phyloP scores from a whole-genome alignment of 1,140 invertebrate genomes.

The Drosophila persimilis region DNA sequence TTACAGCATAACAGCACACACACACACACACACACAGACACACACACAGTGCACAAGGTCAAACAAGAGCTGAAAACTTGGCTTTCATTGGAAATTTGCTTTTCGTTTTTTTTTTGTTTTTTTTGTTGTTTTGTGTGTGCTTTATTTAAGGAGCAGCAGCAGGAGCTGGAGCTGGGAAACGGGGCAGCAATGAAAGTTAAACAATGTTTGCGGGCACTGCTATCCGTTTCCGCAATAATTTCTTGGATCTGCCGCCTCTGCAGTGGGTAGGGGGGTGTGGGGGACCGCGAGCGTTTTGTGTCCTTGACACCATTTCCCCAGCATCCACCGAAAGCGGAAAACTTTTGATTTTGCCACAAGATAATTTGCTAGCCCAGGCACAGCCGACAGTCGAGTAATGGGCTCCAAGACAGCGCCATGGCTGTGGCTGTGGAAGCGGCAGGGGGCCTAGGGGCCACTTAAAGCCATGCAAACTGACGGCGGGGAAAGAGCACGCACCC shows the following conservation, averaged over 20 bases:
- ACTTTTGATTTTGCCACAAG: conserved; percentile 72
- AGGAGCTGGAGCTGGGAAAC: conserved; percentile 1
- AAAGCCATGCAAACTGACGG: conserved; percentile 70
- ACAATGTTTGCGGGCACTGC: conserved; percentile 68
- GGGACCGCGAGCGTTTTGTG: conserved; percentile 37
- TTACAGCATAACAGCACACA: conserved; percentile 14
- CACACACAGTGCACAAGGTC: conserved; percentile 23
- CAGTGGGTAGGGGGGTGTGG: background rate
- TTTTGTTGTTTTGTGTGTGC: conserved; percentile 15
- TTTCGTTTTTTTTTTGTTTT: conserved; percentile 1
- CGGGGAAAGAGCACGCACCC: conserved; percentile 44
- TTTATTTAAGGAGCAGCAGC: conserved; percentile 28
- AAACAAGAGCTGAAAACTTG: conserved; percentile 29
- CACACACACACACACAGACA: conserved; percentile 2
- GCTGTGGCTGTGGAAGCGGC: background rate
- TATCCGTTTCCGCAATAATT: conserved; percentile 76
- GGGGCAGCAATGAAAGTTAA: conserved; percentile 66
- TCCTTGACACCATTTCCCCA: conserved; percentile 64
- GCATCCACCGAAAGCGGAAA: conserved; percentile 37
- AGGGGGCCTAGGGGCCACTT: conserved; percentile 49
- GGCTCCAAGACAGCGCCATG: background rate
- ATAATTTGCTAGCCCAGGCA: conserved; percentile 57
- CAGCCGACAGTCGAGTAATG: conserved; percentile 18
- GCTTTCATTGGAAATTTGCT: conserved; percentile 44
- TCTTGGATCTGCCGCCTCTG: conserved; percentile 59